Evolutionary conservation across 2,797 vertebrate species (phyloP).

Genomic region (Todus mexicanus): DNA sequence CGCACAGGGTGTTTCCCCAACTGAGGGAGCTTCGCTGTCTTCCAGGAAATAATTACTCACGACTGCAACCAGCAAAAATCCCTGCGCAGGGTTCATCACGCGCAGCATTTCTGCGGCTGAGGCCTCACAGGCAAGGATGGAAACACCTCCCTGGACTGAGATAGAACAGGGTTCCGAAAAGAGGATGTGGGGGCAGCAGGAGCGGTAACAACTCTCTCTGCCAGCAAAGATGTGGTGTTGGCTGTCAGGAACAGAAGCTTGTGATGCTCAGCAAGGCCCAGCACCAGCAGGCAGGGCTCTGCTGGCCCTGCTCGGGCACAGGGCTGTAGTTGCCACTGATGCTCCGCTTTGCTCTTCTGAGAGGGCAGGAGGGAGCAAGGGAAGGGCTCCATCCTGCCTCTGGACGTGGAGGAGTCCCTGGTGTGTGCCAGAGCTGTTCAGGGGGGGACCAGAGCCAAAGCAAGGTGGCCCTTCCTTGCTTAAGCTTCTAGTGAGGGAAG

Average conservation of each 20-base stretch:
- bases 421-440: background rate
- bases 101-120: background rate
- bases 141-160: background rate
- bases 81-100: background rate
- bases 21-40: background rate
- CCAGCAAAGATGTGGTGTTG: background rate
- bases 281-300: fast-evolving
- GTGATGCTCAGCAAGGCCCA: background rate
- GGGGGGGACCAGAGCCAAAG: background rate
- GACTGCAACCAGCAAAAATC: background rate
- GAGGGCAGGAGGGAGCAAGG: background rate
- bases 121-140: background rate
- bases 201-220: background rate
- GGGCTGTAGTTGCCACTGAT: background rate
- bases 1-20: background rate
- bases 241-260: background rate
- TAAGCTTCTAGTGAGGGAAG: background rate
- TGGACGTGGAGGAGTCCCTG: background rate
- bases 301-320: background rate
- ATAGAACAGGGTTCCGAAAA: background rate
- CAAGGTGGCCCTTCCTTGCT: background rate
- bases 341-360: background rate
- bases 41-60: background rate
- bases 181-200: background rate
- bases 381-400: background rate